A percentile compares a stretch with the other conserved stretches of the same genome.
Evolutionary conservation across 1,140 invertebrate species (phyloP).

Genomic region (Hyposmocoma kahamanoa): DNA sequence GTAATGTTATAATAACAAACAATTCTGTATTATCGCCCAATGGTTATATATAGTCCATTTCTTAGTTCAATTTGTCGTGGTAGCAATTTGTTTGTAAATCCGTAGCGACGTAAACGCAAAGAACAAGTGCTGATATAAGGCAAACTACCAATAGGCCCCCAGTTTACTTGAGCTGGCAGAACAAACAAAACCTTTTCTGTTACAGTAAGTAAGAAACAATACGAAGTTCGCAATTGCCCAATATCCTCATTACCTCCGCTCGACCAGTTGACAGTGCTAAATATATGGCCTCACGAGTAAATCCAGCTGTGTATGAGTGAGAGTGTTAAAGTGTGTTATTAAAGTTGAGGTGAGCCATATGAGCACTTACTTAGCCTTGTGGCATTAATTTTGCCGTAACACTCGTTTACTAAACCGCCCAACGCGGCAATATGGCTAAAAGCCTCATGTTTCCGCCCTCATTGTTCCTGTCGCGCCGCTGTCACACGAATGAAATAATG

Average conservation of each 20-base stretch:
- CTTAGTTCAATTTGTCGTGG: too few species aligned
- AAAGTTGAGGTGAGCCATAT: constrained; percentile 26
- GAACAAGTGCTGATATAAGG: too few species aligned
- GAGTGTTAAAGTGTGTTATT: constrained; percentile 2
- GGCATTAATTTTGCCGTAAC: constrained; percentile 48
- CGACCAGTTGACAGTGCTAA: background rate
- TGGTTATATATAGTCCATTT: too few species aligned
- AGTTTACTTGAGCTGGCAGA: too few species aligned
- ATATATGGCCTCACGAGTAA: background rate
- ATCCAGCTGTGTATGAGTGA: background rate
- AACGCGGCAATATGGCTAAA: constrained; percentile 43
- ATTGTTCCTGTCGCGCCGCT: constrained; percentile 16
- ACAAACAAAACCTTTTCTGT: too few species aligned
- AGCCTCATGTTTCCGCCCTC: constrained; percentile 27
- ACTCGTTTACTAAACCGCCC: constrained; percentile 34
- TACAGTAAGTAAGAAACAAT: too few species aligned
- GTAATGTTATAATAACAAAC: too few species aligned
- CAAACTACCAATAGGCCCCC: too few species aligned
- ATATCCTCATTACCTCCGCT: background rate
- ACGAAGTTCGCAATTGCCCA: too few species aligned
- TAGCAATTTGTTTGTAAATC: too few species aligned
- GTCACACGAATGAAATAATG: constrained; percentile 25
- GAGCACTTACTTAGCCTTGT: constrained; percentile 29
- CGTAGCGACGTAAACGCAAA: too few species aligned
- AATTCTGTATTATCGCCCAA: too few species aligned